Evolutionary conservation across 2,797 vertebrate genomes (phyloP).

Genomic region (Prunella strophiata): DNA sequence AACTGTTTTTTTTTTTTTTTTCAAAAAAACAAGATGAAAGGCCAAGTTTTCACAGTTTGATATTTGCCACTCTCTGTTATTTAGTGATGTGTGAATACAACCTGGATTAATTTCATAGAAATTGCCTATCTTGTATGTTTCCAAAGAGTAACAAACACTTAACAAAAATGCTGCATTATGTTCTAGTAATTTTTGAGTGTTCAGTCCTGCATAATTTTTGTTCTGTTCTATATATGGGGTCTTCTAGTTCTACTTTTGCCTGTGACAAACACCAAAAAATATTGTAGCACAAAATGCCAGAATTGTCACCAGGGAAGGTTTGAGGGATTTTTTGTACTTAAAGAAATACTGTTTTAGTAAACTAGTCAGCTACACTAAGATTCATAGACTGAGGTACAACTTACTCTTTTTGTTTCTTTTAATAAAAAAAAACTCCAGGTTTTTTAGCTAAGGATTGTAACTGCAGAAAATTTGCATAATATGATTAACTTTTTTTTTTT

Average conservation of each 20-base stretch:
- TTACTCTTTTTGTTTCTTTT: not conserved
- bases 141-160: not conserved
- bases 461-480: not conserved
- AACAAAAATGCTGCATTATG: not conserved
- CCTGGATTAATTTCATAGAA: not conserved
- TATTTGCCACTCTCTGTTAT: not conserved
- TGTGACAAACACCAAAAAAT: not conserved
- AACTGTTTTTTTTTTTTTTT: accelerated
- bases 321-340: not conserved
- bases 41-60: not conserved
- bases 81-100: not conserved
- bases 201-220: not conserved
- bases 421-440: not conserved
- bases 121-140: not conserved
- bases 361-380: not conserved
- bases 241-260: not conserved
- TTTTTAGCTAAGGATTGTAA: not conserved
- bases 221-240: accelerated
- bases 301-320: not conserved
- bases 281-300: not conserved
- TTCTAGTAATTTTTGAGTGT: not conserved
- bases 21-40: not conserved
- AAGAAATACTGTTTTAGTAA: not conserved
- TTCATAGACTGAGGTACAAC: not conserved
- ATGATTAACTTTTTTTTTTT: not conserved